Evolutionary conservation across 2,888 invertebrate species (phyloP).

Genomic region (Brachylomia viminalis): DNA sequence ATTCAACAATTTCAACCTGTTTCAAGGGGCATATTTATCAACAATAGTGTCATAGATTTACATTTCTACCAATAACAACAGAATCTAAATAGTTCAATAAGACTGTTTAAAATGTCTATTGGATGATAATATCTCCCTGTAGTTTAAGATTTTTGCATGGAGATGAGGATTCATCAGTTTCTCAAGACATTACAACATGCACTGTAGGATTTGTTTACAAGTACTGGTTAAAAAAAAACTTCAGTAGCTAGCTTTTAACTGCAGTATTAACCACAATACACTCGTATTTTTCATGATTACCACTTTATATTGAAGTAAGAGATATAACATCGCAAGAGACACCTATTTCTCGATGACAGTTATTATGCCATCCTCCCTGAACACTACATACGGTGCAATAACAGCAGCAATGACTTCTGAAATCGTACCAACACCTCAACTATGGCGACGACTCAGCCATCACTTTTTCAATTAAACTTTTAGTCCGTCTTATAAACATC

Average conservation of each 20-base stretch:
- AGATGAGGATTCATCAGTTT: slow-evolving; percentile 36
- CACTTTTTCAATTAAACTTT: slow-evolving; percentile 73
- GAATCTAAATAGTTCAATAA: background rate
- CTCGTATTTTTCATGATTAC: slow-evolving; percentile 31
- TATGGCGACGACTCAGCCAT: slow-evolving; percentile 85
- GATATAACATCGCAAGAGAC: slow-evolving; percentile 43
- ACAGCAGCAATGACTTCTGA: slow-evolving; percentile 84
- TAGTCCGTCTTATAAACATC: slow-evolving; percentile 65
- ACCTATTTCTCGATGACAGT: slow-evolving; percentile 79
- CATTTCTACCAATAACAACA: slow-evolving; percentile 12
- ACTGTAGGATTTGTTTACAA: slow-evolving; percentile 66
- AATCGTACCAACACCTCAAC: slow-evolving; percentile 83
- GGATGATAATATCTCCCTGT: background rate
- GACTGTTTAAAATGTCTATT: background rate
- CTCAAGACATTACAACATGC: slow-evolving; percentile 55
- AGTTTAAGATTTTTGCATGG: background rate
- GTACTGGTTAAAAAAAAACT: slow-evolving; percentile 53
- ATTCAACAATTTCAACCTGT: slow-evolving; percentile 6
- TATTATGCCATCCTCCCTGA: slow-evolving; percentile 82
- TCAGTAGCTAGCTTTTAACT: slow-evolving; percentile 9
- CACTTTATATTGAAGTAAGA: slow-evolving; percentile 16
- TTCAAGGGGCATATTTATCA: slow-evolving; percentile 28
- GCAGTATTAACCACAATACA: slow-evolving; percentile 30
- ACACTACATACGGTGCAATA: slow-evolving; percentile 82
- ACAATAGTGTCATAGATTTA: slow-evolving; percentile 16